Conservation (phyloP, 2,113 vertebrate genomes). For the Isurus oxyrinchus region DNA sequence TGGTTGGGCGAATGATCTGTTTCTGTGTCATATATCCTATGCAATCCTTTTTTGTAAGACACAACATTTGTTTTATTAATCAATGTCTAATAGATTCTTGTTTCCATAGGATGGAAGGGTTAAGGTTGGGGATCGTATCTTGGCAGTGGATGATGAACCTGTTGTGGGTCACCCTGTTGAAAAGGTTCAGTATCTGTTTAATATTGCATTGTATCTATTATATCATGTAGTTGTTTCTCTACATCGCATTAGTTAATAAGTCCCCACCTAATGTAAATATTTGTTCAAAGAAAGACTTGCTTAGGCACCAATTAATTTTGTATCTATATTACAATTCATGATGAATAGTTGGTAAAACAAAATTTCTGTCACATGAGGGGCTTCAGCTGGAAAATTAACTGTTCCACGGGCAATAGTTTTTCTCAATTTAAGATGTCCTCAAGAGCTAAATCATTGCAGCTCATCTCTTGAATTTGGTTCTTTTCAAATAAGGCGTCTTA, state of each 20-base stretch:
- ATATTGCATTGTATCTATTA: not conserved
- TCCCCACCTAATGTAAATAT: not conserved
- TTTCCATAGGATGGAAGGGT: constrained; percentile 67
- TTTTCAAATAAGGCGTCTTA: not conserved
- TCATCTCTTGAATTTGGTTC: not conserved
- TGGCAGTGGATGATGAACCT: constrained; percentile 74
- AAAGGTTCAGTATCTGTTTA: constrained; percentile 60
- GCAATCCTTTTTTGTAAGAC: not conserved
- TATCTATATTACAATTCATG: not conserved
- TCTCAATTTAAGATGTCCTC: not conserved
- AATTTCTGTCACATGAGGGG: not conserved
- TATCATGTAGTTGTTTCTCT: not conserved
- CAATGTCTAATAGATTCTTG: not conserved
- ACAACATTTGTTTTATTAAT: not conserved
- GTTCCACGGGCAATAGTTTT: not conserved
- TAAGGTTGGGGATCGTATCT: constrained; percentile 70
- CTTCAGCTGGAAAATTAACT: not conserved
- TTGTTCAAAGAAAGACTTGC: not conserved
- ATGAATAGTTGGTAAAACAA: not conserved
- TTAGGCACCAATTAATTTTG: not conserved
- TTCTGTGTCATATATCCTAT: not conserved
- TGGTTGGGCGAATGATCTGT: not conserved
- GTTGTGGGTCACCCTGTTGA: constrained; percentile 70
- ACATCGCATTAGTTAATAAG: not conserved
- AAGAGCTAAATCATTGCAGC: not conserved